Percentiles rank a stretch among this genome's conserved stretches.
Conservation (phyloP, 2,797 vertebrate species). For the Balearica regulorum region DNA sequence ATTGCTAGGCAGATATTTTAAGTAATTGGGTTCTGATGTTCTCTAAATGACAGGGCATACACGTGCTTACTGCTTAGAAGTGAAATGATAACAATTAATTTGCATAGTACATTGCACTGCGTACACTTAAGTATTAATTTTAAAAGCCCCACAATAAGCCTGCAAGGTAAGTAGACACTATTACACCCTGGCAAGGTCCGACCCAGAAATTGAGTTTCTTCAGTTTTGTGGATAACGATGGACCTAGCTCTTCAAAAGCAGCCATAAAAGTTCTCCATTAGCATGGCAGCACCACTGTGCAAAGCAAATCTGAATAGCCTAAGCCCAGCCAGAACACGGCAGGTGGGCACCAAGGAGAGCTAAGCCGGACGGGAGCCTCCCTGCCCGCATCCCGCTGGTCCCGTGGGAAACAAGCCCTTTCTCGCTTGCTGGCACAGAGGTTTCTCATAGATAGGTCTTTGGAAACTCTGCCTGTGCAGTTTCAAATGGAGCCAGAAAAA, state of each 20-base stretch:
- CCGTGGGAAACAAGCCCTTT: background rate
- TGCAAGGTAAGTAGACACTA: background rate
- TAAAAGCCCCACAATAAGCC: background rate
- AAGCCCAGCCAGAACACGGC: too few species aligned
- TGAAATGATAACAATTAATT: background rate
- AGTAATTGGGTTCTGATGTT: background rate
- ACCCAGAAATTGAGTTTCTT: background rate
- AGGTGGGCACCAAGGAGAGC: background rate
- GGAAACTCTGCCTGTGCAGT: background rate
- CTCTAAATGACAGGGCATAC: background rate
- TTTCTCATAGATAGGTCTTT: background rate
- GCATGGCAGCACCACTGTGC: background rate
- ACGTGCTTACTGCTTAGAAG: background rate
- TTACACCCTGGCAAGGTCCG: background rate
- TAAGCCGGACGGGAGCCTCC: background rate
- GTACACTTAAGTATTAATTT: background rate
- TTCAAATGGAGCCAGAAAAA: background rate
- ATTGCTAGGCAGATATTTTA: background rate
- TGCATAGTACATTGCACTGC: background rate
- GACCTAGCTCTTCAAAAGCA: too few species aligned
- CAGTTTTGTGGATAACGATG: background rate
- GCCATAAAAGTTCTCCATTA: background rate
- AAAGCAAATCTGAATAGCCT: background rate
- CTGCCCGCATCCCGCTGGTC: accelerated
- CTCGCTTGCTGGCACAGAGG: background rate